Conservation (phyloP, 2,888 invertebrate genomes). For the Caenorhabditis panamensis region DNA sequence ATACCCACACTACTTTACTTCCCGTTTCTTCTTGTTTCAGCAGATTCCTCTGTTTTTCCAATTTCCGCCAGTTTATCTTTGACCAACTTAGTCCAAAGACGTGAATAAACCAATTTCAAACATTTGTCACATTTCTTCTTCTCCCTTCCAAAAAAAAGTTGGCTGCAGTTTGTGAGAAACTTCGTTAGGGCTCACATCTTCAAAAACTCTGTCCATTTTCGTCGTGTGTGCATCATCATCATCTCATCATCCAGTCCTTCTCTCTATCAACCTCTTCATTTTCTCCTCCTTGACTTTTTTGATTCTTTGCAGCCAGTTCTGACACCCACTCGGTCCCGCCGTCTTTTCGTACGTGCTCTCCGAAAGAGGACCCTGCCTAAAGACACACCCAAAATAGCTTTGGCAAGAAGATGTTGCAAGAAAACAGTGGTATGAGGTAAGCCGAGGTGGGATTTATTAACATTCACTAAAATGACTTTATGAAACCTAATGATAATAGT, state of each 20-base stretch:
- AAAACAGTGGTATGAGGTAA: conserved; percentile 47
- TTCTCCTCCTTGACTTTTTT: conserved; percentile 24
- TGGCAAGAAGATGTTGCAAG: conserved; percentile 38
- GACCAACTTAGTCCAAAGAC: conserved; percentile 43
- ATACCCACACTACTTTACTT: conserved; percentile 8
- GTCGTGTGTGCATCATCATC: conserved; percentile 49
- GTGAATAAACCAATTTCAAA: conserved; percentile 57
- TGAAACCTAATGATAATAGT: too few species aligned
- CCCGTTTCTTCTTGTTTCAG: conserved; percentile 1
- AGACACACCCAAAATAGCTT: conserved; percentile 19
- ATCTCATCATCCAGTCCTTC: conserved; percentile 29
- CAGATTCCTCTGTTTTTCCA: background rate
- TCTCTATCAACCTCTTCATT: conserved; percentile 17
- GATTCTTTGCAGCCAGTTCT: conserved; percentile 41
- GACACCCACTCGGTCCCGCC: conserved; percentile 34
- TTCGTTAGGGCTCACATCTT: conserved; percentile 56
- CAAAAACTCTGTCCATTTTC: conserved; percentile 41
- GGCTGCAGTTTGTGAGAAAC: conserved; percentile 51
- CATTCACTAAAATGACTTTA: background rate
- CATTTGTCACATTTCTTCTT: conserved; percentile 55
- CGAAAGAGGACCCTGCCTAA: conserved; percentile 24
- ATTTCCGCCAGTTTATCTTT: conserved; percentile 45
- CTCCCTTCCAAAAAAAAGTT: conserved; percentile 28
- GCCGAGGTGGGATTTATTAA: background rate
- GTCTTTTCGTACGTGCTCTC: conserved; percentile 29